Evolutionary conservation across 2,888 invertebrate genomes (phyloP).

Genomic region (Luffia ferchaultella): DNA sequence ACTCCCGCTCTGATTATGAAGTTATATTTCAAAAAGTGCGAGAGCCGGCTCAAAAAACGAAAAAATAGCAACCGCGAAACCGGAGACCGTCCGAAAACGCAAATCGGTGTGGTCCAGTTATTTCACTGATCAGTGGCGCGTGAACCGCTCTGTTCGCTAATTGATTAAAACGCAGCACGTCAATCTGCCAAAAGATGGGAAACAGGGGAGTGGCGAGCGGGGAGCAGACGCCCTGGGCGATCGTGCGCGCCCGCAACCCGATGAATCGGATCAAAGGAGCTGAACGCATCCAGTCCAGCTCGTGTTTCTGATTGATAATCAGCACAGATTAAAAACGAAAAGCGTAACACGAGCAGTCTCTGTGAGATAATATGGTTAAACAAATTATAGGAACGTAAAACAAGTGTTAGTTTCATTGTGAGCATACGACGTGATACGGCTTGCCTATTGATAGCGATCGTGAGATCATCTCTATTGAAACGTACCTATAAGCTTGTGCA

Average conservation of each 20-base stretch:
- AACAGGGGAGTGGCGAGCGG: not conserved
- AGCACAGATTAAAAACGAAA: not conserved
- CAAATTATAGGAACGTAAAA: too few species aligned
- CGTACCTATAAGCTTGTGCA: too few species aligned
- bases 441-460: too few species aligned
- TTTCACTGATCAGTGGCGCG: slow-evolving; percentile 58
- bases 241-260: not conserved
- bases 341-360: not conserved
- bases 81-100: slow-evolving; percentile 40
- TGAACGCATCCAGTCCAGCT: not conserved
- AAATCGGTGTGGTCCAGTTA: slow-evolving; percentile 45
- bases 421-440: too few species aligned
- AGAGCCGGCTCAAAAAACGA: not conserved
- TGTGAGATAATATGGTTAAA: too few species aligned
- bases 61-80: slow-evolving; percentile 27
- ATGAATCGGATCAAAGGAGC: not conserved
- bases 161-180: slow-evolving; percentile 64
- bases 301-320: not conserved
- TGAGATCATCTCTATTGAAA: too few species aligned
- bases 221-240: not conserved
- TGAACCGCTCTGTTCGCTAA: slow-evolving; percentile 49
- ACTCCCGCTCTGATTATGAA: not conserved
- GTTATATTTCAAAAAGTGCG: not conserved
- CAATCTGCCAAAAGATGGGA: slow-evolving; percentile 28
- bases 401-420: too few species aligned